Percentiles rank a stretch among this genome's conserved stretches.
Evolutionary conservation across 2,888 invertebrate species (phyloP).

Genomic region (Tolmerus cingulatus): DNA sequence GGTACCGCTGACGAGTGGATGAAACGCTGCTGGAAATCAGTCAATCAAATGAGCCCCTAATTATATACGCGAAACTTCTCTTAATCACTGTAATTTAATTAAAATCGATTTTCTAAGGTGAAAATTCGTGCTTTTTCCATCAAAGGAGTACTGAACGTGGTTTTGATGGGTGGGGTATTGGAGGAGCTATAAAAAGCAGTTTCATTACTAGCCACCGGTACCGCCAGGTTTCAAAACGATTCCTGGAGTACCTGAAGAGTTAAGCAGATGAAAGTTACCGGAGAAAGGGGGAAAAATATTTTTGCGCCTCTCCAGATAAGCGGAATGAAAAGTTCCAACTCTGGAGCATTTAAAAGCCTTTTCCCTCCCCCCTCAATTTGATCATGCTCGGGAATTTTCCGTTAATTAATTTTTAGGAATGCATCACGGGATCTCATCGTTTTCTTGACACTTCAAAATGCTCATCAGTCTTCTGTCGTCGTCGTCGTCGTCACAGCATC

Average conservation of each 20-base stretch:
- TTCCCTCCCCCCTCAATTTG: neutral
- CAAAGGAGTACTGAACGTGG: neutral
- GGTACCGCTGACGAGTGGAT: neutral
- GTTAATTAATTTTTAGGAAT: constrained; percentile 21
- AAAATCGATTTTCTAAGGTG: constrained; percentile 46
- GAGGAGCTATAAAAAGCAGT: neutral
- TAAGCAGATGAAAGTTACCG: neutral
- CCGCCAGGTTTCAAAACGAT: neutral
- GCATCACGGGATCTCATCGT: neutral
- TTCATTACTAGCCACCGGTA: constrained; percentile 9
- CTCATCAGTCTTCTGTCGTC: neutral
- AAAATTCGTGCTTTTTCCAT: constrained; percentile 2
- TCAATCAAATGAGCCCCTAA: constrained; percentile 49
- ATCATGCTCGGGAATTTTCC: constrained; percentile 18
- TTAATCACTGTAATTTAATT: constrained; percentile 49
- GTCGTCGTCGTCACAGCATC: neutral
- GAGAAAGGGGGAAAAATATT: neutral
- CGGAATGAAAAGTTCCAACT: neutral
- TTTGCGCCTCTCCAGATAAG: neutral
- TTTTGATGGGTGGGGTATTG: neutral
- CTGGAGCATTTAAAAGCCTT: neutral
- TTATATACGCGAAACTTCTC: constrained; percentile 47
- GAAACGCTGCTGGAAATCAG: constrained; percentile 43
- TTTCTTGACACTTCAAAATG: constrained; percentile 17
- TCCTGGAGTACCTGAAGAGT: neutral